phyloP scores from a whole-genome alignment of 2,888 invertebrate species.

The Xestoiulus laeticollis region DNA sequence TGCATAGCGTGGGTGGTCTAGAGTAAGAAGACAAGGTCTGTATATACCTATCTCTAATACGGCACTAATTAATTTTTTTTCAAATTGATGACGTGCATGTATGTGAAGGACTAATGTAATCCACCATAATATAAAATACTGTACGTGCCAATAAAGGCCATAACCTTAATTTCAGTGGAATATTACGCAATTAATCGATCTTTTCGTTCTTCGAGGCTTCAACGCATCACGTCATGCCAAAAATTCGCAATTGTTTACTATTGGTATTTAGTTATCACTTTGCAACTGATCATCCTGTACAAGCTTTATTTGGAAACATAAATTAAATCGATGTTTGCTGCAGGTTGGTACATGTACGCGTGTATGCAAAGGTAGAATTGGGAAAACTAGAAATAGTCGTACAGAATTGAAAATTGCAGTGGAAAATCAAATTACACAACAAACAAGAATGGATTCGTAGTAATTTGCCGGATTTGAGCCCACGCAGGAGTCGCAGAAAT shows the following conservation, averaged over 20 bases:
- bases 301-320: not conserved
- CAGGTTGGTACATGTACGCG: not conserved
- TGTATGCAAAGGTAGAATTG: not conserved
- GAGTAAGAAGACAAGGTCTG: not conserved
- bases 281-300: not conserved
- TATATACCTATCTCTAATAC: not conserved
- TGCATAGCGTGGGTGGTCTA: not conserved
- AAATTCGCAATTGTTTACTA: not conserved
- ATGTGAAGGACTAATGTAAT: conserved; percentile 9
- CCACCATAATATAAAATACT: not conserved
- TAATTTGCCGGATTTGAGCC: too few species aligned
- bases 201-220: not conserved
- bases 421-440: not conserved
- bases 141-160: not conserved
- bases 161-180: not conserved
- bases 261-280: not conserved
- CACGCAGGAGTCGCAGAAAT: too few species aligned
- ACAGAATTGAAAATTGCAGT: not conserved
- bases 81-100: not conserved
- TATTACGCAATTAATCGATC: not conserved
- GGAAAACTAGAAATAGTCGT: not conserved
- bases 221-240: conserved; percentile 10
- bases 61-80: not conserved
- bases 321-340: too few species aligned
- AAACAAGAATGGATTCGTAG: too few species aligned